Conservation (phyloP, 2,113 vertebrate species). For the Thermophis baileyi region DNA sequence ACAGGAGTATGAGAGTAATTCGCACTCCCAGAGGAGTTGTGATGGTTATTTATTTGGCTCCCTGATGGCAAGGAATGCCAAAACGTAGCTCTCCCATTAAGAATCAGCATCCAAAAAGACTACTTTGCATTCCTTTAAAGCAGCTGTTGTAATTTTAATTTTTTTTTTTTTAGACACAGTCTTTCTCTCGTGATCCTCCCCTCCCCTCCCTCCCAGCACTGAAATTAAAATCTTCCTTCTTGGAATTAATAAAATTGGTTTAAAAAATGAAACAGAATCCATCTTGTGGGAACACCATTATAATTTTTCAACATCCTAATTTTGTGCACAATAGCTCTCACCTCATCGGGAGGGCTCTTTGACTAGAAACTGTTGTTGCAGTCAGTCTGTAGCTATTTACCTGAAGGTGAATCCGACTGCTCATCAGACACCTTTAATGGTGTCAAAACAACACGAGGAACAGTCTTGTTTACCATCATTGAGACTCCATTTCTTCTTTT, state of each 20-base stretch:
- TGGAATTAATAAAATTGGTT: constrained; percentile 40
- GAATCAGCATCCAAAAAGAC: constrained; percentile 60
- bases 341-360: constrained; percentile 49
- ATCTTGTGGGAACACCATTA: constrained; percentile 44
- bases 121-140: constrained; percentile 49
- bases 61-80: constrained; percentile 54
- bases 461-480: constrained; percentile 88
- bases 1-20: constrained; percentile 56
- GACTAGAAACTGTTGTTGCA: constrained; percentile 41
- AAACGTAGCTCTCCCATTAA: constrained; percentile 61
- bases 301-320: constrained; percentile 48
- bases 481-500: constrained; percentile 86
- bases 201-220: neutral
- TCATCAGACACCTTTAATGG: constrained; percentile 86
- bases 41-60: constrained; percentile 16
- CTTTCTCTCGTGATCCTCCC: neutral
- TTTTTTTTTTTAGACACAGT: constrained; percentile 19
- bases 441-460: constrained; percentile 84
- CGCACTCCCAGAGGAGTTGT: constrained; percentile 51
- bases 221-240: constrained; percentile 32
- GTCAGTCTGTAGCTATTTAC: constrained; percentile 68
- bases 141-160: constrained; percentile 18
- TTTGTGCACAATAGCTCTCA: constrained; percentile 35
- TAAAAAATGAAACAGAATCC: constrained; percentile 49
- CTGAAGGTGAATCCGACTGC: constrained; percentile 84